Base-by-base conservation (phyloP, 1,140 invertebrate genomes). In the Wiebesia pumilae region DNA sequence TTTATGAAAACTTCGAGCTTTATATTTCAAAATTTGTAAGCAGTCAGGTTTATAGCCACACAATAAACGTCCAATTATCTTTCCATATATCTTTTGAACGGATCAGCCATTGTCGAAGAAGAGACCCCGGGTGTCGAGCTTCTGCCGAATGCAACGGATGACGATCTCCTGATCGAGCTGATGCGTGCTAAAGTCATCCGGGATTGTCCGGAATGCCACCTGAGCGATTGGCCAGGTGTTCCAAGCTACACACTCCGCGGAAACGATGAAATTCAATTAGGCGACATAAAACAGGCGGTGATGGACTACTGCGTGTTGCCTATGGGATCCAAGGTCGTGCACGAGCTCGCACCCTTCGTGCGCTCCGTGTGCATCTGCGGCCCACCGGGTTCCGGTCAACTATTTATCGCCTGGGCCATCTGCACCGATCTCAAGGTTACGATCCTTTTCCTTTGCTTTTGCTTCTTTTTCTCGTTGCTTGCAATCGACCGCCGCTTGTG, bases 281-380 rank as follows among this genome's bases (percentile, higher is more conserved):
- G 90, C 85, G 95, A 91, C 88, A 93, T 96, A 14, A 93, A 94
- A 83, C 93, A 95, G 82, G 91, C 95, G 1, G 89, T 96, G 4
- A 95, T 95, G 88, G 95, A 96, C 88, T 96, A 95, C 90, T 96
- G 95, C 85, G 94, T 96, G 81, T 91, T 97, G 47, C 96, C 96
- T 3, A 90, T 96, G 47, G 95, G 95, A 47, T 95, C 95, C 35
- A 91, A 92, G 82, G 91, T 93, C 43, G 93, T 95, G 21, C 95
- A 95, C 90, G 91, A 94, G 83, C 89, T 94, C 58, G 94, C 95
- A 19, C 95, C 95, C 10, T 91, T 95, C 71, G 92, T 95, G 7
- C 95, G 95, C 89, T 96, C 96, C 1, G 91, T 96, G 38, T 91
- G 96, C 69, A 91, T 97, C 12, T 94, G 93, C 65, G 96, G 96